Evolutionary conservation across 2,113 vertebrate species (phyloP), one percentile per base, ranked within the genome.

Genomic region (Mugil cephalus): DNA sequence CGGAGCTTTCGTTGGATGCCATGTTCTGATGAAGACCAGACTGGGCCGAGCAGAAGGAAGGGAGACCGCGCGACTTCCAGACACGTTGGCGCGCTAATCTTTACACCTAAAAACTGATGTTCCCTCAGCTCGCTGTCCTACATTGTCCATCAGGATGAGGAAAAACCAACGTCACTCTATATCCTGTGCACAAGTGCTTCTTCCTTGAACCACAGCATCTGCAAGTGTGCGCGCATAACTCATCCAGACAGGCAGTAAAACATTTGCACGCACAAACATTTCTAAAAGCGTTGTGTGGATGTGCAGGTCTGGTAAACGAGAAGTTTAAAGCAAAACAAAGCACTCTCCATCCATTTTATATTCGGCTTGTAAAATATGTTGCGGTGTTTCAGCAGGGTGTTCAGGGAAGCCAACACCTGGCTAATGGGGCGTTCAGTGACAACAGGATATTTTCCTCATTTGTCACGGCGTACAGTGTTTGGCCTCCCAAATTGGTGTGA

Each of bases 161-260:
- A 62, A 70, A 76, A 87, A 71, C 83, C 21, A 52, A 36, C 13
- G 19, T 55, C 58, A 21, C 18, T 50, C 30, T 3, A 34, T 35
- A 64, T 91, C 89, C 86, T 84, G 84, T 24, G 14, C 74, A 55
- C 68, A 83, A 89, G 89, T 83, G 82, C 51, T 59, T 80, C 83
- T 84, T 91, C 88, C 86, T 81, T 34, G 6, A 47, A 24, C 30
- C 60, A 1, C 30, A 4, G 53, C n/a, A 38, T 50, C 36, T 6
- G 1, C 1, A n/a, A 14, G 40, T 59, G 8, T n/a, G 12, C 38
- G 18, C 4, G 53, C 38, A 61, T 51, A 74, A 82, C 47, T 67
- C 69, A 34, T 14, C 8, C 69, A 18, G 54, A 59, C 47, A 65
- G 66, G 58, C 48, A 9, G 56, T 47, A 11, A 67, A 40, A 67